Evolutionary conservation across 2,113 vertebrate species (phyloP).

Genomic region (Corapipo altera): DNA sequence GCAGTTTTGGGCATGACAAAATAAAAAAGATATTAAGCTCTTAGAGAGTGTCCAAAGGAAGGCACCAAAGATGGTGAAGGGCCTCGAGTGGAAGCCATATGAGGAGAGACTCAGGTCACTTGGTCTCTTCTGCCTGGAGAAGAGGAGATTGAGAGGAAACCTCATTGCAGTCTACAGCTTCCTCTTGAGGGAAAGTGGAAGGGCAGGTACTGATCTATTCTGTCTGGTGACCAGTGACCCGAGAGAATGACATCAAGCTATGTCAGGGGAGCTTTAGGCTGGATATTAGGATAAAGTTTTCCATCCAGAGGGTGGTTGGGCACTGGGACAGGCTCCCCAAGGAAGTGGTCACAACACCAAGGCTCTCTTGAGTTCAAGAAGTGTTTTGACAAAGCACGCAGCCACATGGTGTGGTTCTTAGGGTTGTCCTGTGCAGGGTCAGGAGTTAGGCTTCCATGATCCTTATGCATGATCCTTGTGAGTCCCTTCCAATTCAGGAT

Average conservation of each 20-base stretch:
- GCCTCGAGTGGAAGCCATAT: background rate
- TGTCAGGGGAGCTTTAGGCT: background rate
- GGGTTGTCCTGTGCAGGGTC: too few species aligned
- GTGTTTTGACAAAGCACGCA: fast-evolving
- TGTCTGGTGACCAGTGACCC: background rate
- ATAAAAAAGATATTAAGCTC: background rate
- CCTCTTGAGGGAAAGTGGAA: background rate
- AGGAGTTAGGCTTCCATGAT: background rate
- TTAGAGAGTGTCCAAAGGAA: background rate
- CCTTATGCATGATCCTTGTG: too few species aligned
- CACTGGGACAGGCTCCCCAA: background rate
- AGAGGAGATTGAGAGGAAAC: background rate
- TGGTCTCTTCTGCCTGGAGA: background rate
- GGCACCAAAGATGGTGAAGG: fast-evolving
- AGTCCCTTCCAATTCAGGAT: background rate
- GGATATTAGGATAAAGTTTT: background rate
- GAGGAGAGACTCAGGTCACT: background rate
- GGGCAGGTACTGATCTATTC: background rate
- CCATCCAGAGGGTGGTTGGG: fast-evolving
- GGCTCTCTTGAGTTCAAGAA: background rate
- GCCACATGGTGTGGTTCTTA: background rate
- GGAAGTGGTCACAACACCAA: background rate
- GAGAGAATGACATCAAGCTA: background rate
- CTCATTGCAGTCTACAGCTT: background rate
- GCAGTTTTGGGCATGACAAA: background rate